phyloP scores from a whole-genome alignment of 2,113 vertebrate species.

The Tinamus guttatus region DNA sequence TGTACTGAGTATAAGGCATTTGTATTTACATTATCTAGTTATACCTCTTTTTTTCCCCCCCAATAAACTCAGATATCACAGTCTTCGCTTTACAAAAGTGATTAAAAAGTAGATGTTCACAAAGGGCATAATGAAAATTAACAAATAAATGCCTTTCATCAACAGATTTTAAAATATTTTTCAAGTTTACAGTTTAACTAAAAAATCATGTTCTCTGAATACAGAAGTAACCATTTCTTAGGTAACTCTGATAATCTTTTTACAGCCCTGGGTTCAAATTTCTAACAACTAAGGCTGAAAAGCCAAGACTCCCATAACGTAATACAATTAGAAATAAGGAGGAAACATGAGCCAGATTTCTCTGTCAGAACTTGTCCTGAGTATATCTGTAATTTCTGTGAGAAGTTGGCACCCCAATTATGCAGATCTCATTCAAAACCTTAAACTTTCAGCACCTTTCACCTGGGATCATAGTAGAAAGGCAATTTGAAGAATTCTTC shows the following conservation, averaged over 20 bases:
- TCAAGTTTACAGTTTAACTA: background rate
- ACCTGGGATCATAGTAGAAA: background rate
- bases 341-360: background rate
- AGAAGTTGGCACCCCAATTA: background rate
- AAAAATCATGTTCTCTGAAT: background rate
- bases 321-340: background rate
- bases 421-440: background rate
- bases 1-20: background rate
- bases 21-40: background rate
- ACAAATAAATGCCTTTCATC: background rate
- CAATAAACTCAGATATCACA: background rate
- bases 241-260: background rate
- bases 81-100: background rate
- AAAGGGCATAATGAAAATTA: background rate
- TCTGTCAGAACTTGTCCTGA: background rate
- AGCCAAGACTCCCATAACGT: background rate
- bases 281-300: background rate
- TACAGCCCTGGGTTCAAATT: background rate
- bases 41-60: background rate
- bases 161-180: background rate
- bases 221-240: background rate
- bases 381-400: background rate
- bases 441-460: background rate
- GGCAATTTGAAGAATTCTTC: background rate
- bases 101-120: background rate